phyloP scores from a whole-genome alignment of 2,113 vertebrate species.

The Cochlearius cochlearius region DNA sequence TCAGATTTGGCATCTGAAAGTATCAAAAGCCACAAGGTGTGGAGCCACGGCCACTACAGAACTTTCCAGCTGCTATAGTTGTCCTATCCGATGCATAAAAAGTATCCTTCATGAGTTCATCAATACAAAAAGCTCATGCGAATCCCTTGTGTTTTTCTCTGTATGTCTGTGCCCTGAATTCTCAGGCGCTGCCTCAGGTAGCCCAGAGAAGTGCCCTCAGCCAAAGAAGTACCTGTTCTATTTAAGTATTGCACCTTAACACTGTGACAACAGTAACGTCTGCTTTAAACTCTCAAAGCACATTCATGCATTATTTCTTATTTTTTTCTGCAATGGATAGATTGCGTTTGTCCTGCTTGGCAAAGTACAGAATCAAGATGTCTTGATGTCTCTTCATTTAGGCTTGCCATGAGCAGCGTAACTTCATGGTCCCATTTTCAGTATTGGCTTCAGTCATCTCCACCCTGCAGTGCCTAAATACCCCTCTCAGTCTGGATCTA shows the following conservation, averaged over 20 bases:
- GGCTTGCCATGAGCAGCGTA: neutral
- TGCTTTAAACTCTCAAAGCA: neutral
- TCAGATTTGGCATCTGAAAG: neutral
- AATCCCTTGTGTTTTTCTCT: neutral
- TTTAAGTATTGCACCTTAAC: neutral
- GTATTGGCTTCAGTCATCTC: neutral
- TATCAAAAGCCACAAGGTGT: neutral
- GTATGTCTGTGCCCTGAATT: neutral
- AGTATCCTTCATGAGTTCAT: neutral
- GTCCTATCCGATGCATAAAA: neutral
- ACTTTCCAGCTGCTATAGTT: neutral
- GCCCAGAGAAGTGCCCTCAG: neutral
- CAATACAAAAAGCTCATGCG: neutral
- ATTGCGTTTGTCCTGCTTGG: neutral
- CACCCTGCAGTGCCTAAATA: neutral
- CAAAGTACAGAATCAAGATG: neutral
- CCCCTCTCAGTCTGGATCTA: neutral
- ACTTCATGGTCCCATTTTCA: neutral
- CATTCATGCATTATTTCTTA: neutral
- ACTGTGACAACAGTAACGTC: neutral
- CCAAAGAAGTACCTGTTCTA: neutral
- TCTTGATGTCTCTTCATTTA: neutral
- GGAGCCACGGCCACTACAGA: neutral
- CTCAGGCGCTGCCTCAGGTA: neutral
- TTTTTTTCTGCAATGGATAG: neutral